A percentile compares a stretch with the other conserved stretches of the same genome.
These are phyloP conservation scores for Papilio machaon DNA, from an alignment of 1,140 invertebrate genomes.

Conservation along the genomic window DNA sequence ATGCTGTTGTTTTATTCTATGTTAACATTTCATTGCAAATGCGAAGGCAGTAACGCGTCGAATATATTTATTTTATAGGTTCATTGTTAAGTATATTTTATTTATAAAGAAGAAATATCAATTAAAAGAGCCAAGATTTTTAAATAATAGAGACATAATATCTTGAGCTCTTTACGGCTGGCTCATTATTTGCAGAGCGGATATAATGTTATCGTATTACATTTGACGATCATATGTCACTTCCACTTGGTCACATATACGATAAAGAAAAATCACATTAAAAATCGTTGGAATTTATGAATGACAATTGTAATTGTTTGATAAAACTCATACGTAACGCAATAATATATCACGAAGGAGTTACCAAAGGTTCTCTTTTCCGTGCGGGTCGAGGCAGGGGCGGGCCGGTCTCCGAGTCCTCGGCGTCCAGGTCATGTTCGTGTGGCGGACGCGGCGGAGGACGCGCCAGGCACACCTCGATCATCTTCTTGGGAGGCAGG, in stretches of 20 bases:
- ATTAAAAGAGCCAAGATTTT: too few relatives aligned
- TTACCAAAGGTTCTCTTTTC: slow-evolving; percentile 81
- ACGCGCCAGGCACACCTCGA: slow-evolving; percentile 67
- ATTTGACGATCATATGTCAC: not conserved
- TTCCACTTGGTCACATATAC: not conserved
- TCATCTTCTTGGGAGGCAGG: slow-evolving; percentile 91
- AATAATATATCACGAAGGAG: not conserved
- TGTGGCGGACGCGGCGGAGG: slow-evolving; percentile 87
- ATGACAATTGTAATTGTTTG: too few relatives aligned
- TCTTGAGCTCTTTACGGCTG: not conserved
- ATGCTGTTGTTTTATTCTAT: too few relatives aligned
- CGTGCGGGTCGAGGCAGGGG: slow-evolving; percentile 85
- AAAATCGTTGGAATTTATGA: too few relatives aligned
- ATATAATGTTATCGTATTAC: not conserved
- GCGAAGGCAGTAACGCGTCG: not conserved
- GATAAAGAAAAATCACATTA: not conserved
- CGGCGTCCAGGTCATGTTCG: slow-evolving; percentile 83
- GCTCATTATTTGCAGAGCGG: not conserved
- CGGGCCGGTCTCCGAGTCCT: slow-evolving; percentile 76
- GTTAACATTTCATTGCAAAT: too few relatives aligned
- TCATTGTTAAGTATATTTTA: too few relatives aligned
- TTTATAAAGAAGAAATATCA: too few relatives aligned
- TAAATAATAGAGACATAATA: too few relatives aligned
- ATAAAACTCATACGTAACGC: too few relatives aligned
- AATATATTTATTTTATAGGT: not conserved